Base-by-base conservation (phyloP, 1,140 invertebrate genomes). In the Luehdorfia chinensis region DNA sequence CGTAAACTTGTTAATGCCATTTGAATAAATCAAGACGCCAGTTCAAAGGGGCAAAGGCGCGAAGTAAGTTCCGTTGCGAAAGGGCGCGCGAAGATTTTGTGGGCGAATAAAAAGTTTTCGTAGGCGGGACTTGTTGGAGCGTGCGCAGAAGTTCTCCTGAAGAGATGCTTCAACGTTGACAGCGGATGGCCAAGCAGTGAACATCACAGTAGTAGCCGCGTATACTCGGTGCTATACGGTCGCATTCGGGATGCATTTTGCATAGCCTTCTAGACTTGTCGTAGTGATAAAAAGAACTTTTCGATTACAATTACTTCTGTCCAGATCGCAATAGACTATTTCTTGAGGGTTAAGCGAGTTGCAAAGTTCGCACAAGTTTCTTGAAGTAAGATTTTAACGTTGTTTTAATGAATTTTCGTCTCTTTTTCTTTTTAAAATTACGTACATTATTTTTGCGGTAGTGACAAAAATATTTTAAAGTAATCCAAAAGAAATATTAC, bases 351-450 rank as follows among this genome's bases (percentile, higher is more conserved):
- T 14, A 39, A 23, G 5, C 33, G n/a, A 37, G 18, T 37, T 39
- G 2, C 5, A 51, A 59, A 66, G 51, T 60, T 58, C 41, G 13
- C 18, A 47, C 39, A 61, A 61, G 54, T 53, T 61, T 37, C 33
- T 32, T 28, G 34, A 57, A 55, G 48, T 58, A 57, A 47, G 23
- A 50, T 56, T 55, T 41, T 46, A 27, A 41, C 57, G 57, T 58
- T 66, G 25, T 55, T 58, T 55, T 34, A 51, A 70, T 72, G 73
- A 62, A 74, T 76, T 64, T 72, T 73, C 71, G 61, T 76, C 71
- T 67, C 53, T 61, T 50, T 3, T 34, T n/a, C n/a, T n/a, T n/a
- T n/a, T n/a, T n/a, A n/a, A n/a, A n/a, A n/a, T n/a, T n/a, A n/a
- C n/a, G n/a, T n/a, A n/a, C n/a, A n/a, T n/a, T n/a, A 32, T 15